Evolutionary conservation across 92 coral and sea anemone species (phyloP), one percentile per base, ranked within the genome.

Genomic region (Epizoanthus scotinus): DNA sequence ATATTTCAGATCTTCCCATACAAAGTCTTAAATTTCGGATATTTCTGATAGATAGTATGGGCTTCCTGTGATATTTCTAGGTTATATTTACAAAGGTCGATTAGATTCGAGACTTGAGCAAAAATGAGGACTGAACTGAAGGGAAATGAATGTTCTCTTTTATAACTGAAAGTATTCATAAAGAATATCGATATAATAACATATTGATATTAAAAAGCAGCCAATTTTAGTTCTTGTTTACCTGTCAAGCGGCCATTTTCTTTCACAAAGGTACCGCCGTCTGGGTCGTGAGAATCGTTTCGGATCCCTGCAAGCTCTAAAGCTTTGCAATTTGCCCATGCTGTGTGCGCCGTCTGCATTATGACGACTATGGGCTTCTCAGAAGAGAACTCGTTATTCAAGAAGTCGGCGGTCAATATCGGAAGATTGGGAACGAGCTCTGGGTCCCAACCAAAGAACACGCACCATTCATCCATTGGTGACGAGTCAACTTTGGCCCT

Each of bases 371-470:
- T 62, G 7, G 87, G 87, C 19, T 73, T 29, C 25, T 63, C 83
- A 1, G 82, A 61, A 8, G 74, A 36, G 29, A 74, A 83, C 13
- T 69, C 69, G 38, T 17, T 44, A 40, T 83, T 82, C 73, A 83
- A 61, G 47, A 42, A 50, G 10, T 73, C 72, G 44, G 79, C 79
- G n/a, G 21, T 63, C 50, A 83, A 56, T 21, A n/a, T 17, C 8
- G 82, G 87, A 25, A 83, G 62, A 20, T 73, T 59, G 6, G 52
- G 73, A 9, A 83, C 47, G 53, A 74, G 67, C 28, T 83, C 87
- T 3, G 87, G 82, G 34, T 83, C 87, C 87, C 87, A 83, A 42
- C 87, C 87, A 15, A 73, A 49, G 71, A 83, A 83, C 26, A 83
- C 0, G 59, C 86, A 82, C 86, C 86, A 71, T 18, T 71, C 36